Conservation (phyloP, 2,888 invertebrate species). For the Oscheius onirici region DNA sequence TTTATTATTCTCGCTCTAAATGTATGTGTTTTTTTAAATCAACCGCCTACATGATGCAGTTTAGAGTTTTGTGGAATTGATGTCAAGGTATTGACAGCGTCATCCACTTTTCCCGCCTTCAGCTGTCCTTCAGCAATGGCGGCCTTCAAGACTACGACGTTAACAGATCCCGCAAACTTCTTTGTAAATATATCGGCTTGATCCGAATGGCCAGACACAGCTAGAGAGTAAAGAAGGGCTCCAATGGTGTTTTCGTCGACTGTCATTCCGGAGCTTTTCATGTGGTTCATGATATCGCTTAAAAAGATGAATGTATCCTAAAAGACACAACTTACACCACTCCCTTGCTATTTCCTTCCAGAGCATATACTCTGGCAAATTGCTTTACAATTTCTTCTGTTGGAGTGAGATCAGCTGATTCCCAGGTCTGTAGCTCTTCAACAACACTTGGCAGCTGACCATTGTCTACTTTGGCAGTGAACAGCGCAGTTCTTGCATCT, state of each 20-base stretch:
- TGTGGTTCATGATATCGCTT: conserved; percentile 30
- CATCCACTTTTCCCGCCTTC: background rate
- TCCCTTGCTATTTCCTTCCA: conserved; percentile 25
- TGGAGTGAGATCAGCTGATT: background rate
- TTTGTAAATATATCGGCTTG: conserved; percentile 20
- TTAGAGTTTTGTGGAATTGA: background rate
- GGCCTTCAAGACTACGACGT: background rate
- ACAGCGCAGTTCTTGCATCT: conserved; percentile 18
- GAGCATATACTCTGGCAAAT: conserved; percentile 25
- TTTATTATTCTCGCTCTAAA: conserved; percentile 10
- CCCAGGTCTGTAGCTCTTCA: conserved; percentile 21
- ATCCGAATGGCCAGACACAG: background rate
- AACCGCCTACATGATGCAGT: background rate
- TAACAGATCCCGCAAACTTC: conserved; percentile 5
- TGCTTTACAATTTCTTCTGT: conserved; percentile 18
- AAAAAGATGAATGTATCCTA: background rate
- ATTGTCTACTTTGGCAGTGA: conserved; percentile 22
- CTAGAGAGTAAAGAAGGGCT: conserved; percentile 15
- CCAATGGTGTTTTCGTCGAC: conserved; percentile 9
- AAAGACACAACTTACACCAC: conserved; percentile 10
- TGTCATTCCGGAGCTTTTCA: conserved; percentile 4
- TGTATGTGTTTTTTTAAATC: background rate
- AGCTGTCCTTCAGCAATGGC: conserved; percentile 9
- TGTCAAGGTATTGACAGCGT: background rate
- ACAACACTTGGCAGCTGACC: conserved; percentile 19